These are phyloP conservation scores for Zonotrichia albicollis DNA, from an alignment of 2,797 vertebrate genomes.

Conservation along the genomic window DNA sequence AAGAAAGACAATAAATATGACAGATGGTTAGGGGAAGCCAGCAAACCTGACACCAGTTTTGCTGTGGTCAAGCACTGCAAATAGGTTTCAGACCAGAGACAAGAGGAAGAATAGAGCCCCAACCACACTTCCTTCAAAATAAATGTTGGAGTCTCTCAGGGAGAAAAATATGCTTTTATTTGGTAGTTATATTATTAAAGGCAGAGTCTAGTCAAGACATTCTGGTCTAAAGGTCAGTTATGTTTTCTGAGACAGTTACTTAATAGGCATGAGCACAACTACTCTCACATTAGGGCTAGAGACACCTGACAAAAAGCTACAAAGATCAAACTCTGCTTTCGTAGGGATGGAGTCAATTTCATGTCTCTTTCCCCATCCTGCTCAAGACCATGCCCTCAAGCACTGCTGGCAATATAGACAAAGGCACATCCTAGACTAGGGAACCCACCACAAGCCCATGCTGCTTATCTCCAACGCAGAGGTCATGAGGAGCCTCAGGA, in stretches of 20 bases:
- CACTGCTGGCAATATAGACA: neutral
- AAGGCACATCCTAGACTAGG: neutral
- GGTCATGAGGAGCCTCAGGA: neutral
- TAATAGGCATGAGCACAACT: neutral
- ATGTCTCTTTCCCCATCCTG: neutral
- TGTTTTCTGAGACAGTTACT: neutral
- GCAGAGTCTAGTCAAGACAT: neutral
- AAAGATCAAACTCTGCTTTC: neutral
- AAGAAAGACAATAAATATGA: neutral
- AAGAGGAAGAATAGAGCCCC: neutral
- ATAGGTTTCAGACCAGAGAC: constrained; percentile 30
- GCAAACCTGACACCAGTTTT: constrained; percentile 40
- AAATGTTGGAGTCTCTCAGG: neutral
- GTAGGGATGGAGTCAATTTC: neutral
- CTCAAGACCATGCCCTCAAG: neutral
- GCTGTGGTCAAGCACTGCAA: constrained; percentile 50
- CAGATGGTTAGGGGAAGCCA: constrained; percentile 50
- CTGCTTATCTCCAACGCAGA: neutral
- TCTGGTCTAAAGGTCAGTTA: neutral
- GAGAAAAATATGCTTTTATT: neutral
- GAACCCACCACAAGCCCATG: neutral
- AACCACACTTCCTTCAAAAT: constrained; percentile 18
- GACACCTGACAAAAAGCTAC: neutral
- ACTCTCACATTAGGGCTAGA: neutral
- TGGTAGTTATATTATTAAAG: constrained; percentile 17